These are phyloP conservation scores for Perithous albicinctus DNA, from an alignment of 2,888 invertebrate genomes.

Conservation along the genomic window DNA sequence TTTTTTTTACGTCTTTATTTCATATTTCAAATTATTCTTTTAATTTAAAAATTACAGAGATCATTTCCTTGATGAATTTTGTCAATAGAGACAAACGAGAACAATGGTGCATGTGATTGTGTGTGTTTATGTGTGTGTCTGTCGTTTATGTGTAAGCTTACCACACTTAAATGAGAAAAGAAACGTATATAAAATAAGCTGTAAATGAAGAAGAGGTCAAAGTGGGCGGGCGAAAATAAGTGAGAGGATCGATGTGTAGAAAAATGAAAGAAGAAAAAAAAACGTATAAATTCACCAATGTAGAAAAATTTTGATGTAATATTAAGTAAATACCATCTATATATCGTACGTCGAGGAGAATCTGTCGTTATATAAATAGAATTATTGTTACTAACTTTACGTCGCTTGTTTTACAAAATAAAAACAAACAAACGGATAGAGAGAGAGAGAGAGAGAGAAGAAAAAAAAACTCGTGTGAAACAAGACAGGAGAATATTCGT, in stretches of 20 bases:
- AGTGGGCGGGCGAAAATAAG: conserved; percentile 2
- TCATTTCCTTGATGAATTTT: conserved; percentile 83
- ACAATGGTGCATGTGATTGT: conserved; percentile 66
- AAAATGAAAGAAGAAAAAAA: conserved; percentile 5
- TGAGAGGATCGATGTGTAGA: conserved; percentile 13
- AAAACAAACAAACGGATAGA: conserved; percentile 66
- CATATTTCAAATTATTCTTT: conserved; percentile 81
- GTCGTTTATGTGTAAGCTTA: conserved; percentile 80
- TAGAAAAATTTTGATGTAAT: conserved; percentile 55
- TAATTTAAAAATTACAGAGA: conserved; percentile 84
- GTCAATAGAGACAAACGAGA: conserved; percentile 80
- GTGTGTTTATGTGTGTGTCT: conserved; percentile 20
- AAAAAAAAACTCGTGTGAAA: neutral
- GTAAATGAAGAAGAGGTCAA: conserved; percentile 12
- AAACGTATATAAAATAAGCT: conserved; percentile 28
- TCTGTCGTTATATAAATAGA: conserved; percentile 81
- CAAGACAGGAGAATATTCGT: conserved; percentile 74
- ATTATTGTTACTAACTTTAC: conserved; percentile 77
- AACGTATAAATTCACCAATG: conserved; percentile 29
- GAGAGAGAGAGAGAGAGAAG: neutral
- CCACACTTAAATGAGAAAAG: conserved; percentile 42
- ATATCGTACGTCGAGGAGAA: conserved; percentile 67
- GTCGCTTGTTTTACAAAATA: conserved; percentile 78
- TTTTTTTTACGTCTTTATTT: conserved; percentile 73
- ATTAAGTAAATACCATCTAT: conserved; percentile 75